A percentile compares a stretch with the other conserved stretches of the same genome.
These are phyloP conservation scores for Julus scandinavius DNA, from an alignment of 2,888 invertebrate species.

Conservation along the genomic window DNA sequence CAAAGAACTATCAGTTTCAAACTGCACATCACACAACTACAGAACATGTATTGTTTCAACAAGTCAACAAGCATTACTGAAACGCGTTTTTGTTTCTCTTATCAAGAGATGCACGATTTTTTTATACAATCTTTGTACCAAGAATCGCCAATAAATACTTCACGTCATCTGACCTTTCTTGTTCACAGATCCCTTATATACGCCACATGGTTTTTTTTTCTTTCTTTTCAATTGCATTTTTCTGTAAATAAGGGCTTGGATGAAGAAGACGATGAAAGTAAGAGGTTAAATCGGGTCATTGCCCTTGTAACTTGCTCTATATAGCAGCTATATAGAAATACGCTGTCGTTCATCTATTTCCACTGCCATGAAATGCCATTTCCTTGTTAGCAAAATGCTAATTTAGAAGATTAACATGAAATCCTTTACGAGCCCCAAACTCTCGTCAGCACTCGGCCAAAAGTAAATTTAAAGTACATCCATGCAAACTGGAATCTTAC, in stretches of 20 bases:
- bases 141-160: background rate
- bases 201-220: background rate
- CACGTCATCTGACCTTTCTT: constrained; percentile 28
- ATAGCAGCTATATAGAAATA: background rate
- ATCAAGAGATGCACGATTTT: too few species aligned
- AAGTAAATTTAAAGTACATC: background rate
- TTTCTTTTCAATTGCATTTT: constrained; percentile 34
- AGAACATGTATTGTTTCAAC: background rate
- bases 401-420: background rate
- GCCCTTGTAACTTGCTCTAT: constrained; percentile 20
- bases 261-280: constrained; percentile 10
- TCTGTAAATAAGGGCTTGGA: constrained; percentile 19
- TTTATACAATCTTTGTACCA: background rate
- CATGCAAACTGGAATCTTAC: background rate
- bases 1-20: background rate
- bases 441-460: background rate
- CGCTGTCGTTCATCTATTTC: background rate
- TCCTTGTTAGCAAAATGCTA: constrained; percentile 42
- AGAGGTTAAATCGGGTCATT: constrained; percentile 34
- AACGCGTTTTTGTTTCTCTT: too few species aligned
- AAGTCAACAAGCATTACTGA: background rate
- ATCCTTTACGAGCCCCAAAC: background rate
- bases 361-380: background rate
- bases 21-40: background rate
- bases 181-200: too few species aligned